Base-by-base conservation (phyloP, 1,140 invertebrate genomes). In the Tetraneura akinire region DNA sequence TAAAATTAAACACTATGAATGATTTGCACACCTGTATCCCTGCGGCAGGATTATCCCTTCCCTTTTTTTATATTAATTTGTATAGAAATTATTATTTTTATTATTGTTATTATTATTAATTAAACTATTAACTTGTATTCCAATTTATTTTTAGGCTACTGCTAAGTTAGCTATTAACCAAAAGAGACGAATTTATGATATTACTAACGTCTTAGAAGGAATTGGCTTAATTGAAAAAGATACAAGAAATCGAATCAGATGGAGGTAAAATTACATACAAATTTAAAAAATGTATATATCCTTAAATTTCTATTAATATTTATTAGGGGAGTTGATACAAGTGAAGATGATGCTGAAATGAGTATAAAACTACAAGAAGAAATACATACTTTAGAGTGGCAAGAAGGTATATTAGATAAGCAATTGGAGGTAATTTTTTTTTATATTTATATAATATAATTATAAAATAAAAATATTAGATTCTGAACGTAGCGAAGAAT, bases 121-220 rank as follows among this genome's bases (percentile, higher is more conserved):
- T n/a, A n/a, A 9, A 16, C 26, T 60, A 16, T 23, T 14, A 45
- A 42, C 8, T 26, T 9, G 0, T 49, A 4, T 49, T 16, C 1
- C 45, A 18, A n/a, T n/a, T n/a, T n/a, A 11, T 18, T 80, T 80
- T 83, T 87, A 92, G 87, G 97, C 98, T 70, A 97, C 96, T 42
- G 93, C 95, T 86, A 91, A 92, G 73, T 88, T 99, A 42, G 92
- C 94, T 84, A 98, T 99, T 83, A 62, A 81, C 64, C 98, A 99
- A 87, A 99, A 98, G 85, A 90, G 98, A 84, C 90, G 98, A 85
- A 98, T 99, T 85, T 99, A 99, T 88, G 98, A 99, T 87, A 99
- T 99, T 83, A 99, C 98, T 64, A 99, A 99, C 88, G 98, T 99
- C 2, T 87, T 99, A 78, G 98, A 99, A 88, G 98, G 98, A 66